These are phyloP conservation scores for Cheilosia impressa DNA, from an alignment of 2,888 invertebrate genomes.

Conservation along the genomic window DNA sequence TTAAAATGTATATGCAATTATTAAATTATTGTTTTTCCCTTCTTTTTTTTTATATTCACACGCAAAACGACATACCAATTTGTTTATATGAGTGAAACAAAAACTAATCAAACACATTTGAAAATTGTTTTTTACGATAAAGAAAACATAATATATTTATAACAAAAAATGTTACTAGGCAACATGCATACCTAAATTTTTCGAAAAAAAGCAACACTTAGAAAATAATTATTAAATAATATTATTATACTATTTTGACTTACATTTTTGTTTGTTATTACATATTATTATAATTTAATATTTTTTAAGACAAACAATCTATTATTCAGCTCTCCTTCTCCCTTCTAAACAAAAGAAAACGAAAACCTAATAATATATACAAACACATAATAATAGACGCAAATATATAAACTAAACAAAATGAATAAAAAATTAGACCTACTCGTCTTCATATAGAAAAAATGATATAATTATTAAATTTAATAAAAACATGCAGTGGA, in stretches of 20 bases:
- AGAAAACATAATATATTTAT: conserved; percentile 45
- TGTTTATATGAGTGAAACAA: conserved; percentile 40
- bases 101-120: conserved; percentile 36
- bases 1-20: conserved; percentile 26
- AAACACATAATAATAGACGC: conserved; percentile 57
- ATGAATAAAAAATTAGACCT: conserved; percentile 40
- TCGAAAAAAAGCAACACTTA: conserved; percentile 49
- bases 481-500: conserved; percentile 40
- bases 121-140: conserved; percentile 28
- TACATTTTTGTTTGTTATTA: conserved; percentile 65
- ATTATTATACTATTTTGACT: conserved; percentile 65
- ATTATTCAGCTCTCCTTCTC: conserved; percentile 59
- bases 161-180: conserved; percentile 25
- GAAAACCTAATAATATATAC: conserved; percentile 42
- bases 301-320: conserved; percentile 57
- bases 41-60: conserved; percentile 13
- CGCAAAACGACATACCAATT: conserved; percentile 40
- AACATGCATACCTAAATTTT: conserved; percentile 50
- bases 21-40: conserved; percentile 24
- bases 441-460: conserved; percentile 68
- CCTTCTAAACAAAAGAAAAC: conserved; percentile 33
- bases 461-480: conserved; percentile 68
- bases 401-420: conserved; percentile 54
- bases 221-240: conserved; percentile 62
- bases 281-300: too few relatives aligned